Evolutionary conservation across 2,888 invertebrate species (phyloP), one percentile per base, ranked within the genome.

Genomic region (Clivina fossor): DNA sequence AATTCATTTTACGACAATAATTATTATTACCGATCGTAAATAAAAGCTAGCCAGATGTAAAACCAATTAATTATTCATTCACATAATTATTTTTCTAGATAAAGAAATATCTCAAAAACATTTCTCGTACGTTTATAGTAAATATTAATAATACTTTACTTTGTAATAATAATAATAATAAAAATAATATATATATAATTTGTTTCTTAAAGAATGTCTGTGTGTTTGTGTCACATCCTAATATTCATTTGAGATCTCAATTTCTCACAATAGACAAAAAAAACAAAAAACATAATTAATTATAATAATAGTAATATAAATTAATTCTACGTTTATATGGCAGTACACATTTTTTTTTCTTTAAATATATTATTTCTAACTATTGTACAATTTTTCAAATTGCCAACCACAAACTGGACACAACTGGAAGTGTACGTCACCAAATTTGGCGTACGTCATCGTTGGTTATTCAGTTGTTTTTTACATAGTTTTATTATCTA

Each of bases 91-190:
- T 33, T 32, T 33, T 32, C 33, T 47, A 47, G 22, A 32, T 19
- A 47, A 22, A 33, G 22, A 47, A 33, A 15, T 47, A 33, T 20
- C n/a, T 47, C 33, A 47, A 33, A n/a, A n/a, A 38, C 13, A 49
- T 35, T 53, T 16, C 53, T 53, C n/a, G n/a, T 53, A 53, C 43
- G 41, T 53, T 53, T 53, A 53, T 44, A 44, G 53, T 53, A 53
- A 53, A n/a, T n/a, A n/a, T n/a, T n/a, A 44, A 53, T 53, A 53
- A 53, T 53, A 53, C 53, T 53, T 53, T 53, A 53, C 53, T 53
- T 53, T 53, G 53, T 53, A 53, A 53, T 53, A 53, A 53, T 53
- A 53, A 53, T 33, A 47, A 47, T 47, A n/a, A n/a, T n/a, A n/a
- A n/a, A n/a, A n/a, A n/a, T n/a, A n/a, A n/a, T n/a, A n/a, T n/a